Percentiles rank a stretch among this genome's conserved stretches.
phyloP scores from a whole-genome alignment of 37 sponge, comb jelly and placozoan species.

The Cliona cf. orientalis region DNA sequence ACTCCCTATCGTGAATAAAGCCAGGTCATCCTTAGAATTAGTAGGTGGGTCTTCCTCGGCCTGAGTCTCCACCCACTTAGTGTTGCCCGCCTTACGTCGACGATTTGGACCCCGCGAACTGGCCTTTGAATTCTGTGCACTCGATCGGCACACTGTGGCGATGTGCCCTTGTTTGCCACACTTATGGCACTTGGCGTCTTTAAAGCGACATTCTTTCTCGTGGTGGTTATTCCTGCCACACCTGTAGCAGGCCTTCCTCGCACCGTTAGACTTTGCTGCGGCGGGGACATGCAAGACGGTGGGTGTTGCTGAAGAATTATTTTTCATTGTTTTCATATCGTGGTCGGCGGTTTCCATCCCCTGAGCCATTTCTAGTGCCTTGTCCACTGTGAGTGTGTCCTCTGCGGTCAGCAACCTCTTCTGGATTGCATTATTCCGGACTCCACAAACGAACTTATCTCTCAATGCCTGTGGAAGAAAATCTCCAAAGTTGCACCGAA shows the following conservation, averaged over 20 bases:
- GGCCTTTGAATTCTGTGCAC: too few species aligned
- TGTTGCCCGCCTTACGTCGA: too few species aligned
- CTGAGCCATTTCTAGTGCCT: background rate
- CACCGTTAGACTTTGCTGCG: too few species aligned
- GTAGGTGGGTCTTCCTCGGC: too few species aligned
- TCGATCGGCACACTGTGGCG: conserved; percentile 5
- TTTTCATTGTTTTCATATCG: background rate
- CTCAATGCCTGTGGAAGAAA: conserved; percentile 11
- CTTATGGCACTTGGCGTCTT: conserved; percentile 6
- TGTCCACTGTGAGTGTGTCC: background rate
- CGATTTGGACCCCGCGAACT: too few species aligned
- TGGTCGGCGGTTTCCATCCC: conserved; percentile 6
- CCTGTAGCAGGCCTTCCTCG: background rate
- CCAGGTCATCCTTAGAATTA: too few species aligned
- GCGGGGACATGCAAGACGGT: background rate
- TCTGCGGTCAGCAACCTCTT: conserved; percentile 11
- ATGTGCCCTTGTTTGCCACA: conserved; percentile 3
- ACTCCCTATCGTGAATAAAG: too few species aligned
- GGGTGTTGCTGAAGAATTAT: background rate
- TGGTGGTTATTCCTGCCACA: too few species aligned
- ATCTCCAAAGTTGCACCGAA: conserved; percentile 9
- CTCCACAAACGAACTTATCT: conserved; percentile 18
- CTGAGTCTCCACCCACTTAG: too few species aligned
- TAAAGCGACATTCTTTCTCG: background rate
- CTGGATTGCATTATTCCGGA: background rate